Percentiles rank a stretch among this genome's conserved stretches.
Conservation (phyloP, 2,113 vertebrate genomes). For the Piprites chloris region DNA sequence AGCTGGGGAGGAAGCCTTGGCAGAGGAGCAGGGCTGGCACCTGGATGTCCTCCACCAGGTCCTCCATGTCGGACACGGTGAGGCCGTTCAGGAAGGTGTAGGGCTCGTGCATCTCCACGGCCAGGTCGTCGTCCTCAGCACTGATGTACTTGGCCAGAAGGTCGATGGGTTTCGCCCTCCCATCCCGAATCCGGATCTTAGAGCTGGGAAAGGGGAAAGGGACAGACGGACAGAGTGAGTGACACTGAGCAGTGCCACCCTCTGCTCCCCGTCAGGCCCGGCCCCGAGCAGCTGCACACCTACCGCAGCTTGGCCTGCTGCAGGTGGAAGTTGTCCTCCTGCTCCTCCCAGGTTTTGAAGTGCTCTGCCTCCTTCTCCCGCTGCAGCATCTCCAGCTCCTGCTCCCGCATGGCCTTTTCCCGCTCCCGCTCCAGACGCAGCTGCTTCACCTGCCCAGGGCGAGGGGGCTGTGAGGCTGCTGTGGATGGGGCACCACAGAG, state of each 20-base stretch:
- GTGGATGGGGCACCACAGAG: accelerated
- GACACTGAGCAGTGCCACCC: neutral
- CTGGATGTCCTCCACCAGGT: conserved; percentile 97
- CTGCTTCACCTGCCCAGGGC: conserved; percentile 86
- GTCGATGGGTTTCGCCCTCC: conserved; percentile 94
- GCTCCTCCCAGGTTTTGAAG: conserved; percentile 98
- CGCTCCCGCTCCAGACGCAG: conserved; percentile 92
- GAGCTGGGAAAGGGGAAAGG: conserved; percentile 72
- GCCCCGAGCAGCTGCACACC: neutral
- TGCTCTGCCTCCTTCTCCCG: conserved; percentile 96
- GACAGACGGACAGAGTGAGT: neutral
- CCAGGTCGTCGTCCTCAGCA: conserved; percentile 92
- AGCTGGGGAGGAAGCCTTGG: neutral
- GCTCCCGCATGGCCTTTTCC: conserved; percentile 95
- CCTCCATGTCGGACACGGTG: conserved; percentile 95
- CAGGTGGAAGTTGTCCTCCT: conserved; percentile 96
- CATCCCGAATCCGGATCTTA: conserved; percentile 94
- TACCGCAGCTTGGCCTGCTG: conserved; percentile 95
- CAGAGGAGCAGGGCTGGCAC: conserved; percentile 44
- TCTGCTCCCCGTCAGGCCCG: accelerated
- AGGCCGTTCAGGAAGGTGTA: conserved; percentile 95
- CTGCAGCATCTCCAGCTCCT: conserved; percentile 96
- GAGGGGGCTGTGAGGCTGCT: neutral
- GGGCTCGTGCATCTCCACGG: conserved; percentile 96
- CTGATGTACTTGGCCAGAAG: conserved; percentile 97